A percentile compares a stretch with the other conserved stretches of the same genome.
Evolutionary conservation across 2,113 vertebrate genomes (phyloP).

Genomic region (Syngnathus floridae): DNA sequence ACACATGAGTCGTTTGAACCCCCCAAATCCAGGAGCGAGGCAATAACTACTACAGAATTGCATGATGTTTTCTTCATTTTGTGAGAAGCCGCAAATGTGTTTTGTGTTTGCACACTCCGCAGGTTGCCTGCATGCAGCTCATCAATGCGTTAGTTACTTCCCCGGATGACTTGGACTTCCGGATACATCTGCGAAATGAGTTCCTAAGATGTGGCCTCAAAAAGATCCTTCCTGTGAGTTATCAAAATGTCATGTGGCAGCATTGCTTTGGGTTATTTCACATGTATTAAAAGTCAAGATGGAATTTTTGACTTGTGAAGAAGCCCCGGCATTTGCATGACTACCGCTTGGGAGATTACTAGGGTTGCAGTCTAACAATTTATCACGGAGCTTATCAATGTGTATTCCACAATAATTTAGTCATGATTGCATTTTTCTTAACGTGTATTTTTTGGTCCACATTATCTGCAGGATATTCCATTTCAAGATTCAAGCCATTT

Average conservation of each 20-base stretch:
- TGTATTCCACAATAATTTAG: neutral
- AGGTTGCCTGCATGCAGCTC: conserved; percentile 97
- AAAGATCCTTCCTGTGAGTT: conserved; percentile 88
- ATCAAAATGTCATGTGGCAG: neutral
- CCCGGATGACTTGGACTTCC: conserved; percentile 94
- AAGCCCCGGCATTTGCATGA: neutral
- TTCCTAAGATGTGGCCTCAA: conserved; percentile 91
- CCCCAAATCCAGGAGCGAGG: neutral
- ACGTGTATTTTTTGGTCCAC: neutral
- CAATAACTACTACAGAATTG: neutral
- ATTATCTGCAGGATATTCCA: neutral
- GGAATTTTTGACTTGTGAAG: conserved; percentile 9
- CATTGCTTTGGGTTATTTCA: neutral
- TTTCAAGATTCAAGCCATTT: neutral
- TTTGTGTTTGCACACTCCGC: conserved; percentile 21
- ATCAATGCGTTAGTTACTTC: conserved; percentile 96
- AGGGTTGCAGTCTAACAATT: neutral
- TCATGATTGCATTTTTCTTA: neutral
- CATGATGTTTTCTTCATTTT: neutral
- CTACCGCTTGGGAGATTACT: neutral
- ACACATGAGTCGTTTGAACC: neutral
- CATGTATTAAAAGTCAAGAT: neutral
- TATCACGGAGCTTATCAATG: neutral
- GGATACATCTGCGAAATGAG: conserved; percentile 97
- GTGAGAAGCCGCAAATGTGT: neutral